Conservation (phyloP, 1,140 invertebrate species). For the Camponotus floridanus region DNA sequence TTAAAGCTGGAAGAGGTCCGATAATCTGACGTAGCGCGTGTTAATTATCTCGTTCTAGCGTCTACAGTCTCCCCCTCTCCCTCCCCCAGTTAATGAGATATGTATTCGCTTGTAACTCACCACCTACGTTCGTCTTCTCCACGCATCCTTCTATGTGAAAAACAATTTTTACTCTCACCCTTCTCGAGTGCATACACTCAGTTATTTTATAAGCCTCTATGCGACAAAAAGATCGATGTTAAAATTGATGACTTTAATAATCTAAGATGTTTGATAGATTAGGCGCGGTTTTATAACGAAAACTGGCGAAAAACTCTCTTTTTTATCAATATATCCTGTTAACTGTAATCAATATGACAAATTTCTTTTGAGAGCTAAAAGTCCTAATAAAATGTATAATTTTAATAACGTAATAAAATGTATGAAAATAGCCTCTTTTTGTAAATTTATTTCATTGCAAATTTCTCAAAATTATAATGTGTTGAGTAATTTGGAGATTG, state of each 20-base stretch:
- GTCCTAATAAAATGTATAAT: too few relatives aligned
- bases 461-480: too few relatives aligned
- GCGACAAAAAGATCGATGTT: background rate
- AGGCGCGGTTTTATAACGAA: background rate
- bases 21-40: constrained; percentile 79
- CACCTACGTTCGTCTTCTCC: constrained; percentile 74
- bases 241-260: background rate
- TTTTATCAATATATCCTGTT: background rate
- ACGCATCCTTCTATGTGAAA: constrained; percentile 31
- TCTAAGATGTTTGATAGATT: background rate
- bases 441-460: too few relatives aligned
- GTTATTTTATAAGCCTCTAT: background rate
- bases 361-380: too few relatives aligned
- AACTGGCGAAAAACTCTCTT: background rate
- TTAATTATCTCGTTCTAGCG: constrained; percentile 81
- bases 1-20: constrained; percentile 78
- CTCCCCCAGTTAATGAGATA: constrained; percentile 64
- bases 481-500: too few relatives aligned
- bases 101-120: constrained; percentile 71
- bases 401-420: too few relatives aligned
- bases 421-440: too few relatives aligned
- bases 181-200: background rate
- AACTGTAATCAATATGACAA: background rate
- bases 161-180: constrained; percentile 30
- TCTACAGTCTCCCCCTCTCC: constrained; percentile 49